Evolutionary conservation across 2,113 vertebrate species (phyloP).

Genomic region (Silurus meridionalis): DNA sequence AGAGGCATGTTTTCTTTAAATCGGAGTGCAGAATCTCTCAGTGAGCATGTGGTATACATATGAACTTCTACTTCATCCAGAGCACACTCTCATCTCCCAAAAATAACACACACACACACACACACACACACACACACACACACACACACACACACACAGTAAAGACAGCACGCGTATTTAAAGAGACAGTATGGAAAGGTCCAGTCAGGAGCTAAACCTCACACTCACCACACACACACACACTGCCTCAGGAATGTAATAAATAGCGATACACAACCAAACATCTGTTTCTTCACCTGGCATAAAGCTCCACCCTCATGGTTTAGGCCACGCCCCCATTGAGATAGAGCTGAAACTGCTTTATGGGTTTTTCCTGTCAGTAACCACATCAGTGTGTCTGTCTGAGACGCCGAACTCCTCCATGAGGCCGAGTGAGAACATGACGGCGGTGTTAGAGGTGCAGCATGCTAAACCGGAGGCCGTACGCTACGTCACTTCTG

Average conservation of each 20-base stretch:
- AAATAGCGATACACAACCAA: background rate
- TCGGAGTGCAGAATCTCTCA: background rate
- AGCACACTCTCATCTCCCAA: background rate
- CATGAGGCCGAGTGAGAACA: background rate
- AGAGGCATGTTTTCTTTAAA: background rate
- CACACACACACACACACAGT: background rate
- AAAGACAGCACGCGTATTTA: background rate
- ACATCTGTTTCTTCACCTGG: background rate
- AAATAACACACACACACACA: conserved; percentile 21
- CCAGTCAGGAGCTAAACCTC: background rate
- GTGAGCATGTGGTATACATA: conserved; percentile 9
- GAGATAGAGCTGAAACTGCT: background rate
- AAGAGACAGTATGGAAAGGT: background rate
- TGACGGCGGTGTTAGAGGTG: background rate
- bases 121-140: conserved; percentile 9
- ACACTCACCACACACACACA: background rate
- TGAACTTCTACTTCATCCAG: conserved; percentile 21
- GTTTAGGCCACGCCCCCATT: background rate
- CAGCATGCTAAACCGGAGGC: background rate
- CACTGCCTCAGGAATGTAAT: too few species aligned
- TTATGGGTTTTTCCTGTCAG: background rate
- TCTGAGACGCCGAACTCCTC: background rate
- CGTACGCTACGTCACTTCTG: background rate
- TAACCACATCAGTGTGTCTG: background rate
- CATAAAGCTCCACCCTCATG: background rate